Base-by-base conservation (phyloP, 2,113 vertebrate species). In the Otocyon megalotis region DNA sequence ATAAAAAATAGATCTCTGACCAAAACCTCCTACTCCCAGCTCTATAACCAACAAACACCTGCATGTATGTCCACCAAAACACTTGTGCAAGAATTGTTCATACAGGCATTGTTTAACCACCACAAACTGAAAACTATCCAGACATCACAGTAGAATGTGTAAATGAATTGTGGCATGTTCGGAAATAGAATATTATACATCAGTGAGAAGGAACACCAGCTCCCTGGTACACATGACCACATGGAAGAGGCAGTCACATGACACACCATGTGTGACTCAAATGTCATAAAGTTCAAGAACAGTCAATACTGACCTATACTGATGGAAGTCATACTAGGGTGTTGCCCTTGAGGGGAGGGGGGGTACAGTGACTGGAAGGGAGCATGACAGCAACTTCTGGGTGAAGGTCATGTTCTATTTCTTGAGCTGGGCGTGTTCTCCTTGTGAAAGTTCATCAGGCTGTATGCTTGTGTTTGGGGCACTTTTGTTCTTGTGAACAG, bases 171-270 rank as follows among this genome's bases (percentile, higher is more conserved):
- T 12, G 24, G 79, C 62, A 37, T 4, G 30, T 3, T 32, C 71
- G 11, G 0, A 11, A 35, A 12, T 0, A 10, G 65, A 74, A 60
- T 5, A 1, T 22, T 32, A 5, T 4, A 14, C 20, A 2, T 5
- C 63, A 43, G 13, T 6, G 63, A 79, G 69, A 82, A n/a, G 2
- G 20, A 43, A 11, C 32, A 3, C 63, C 58, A 81, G 88, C 56
- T 32, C 71, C 60, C 50, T 1, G 2, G 63, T 37, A 3, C 30
- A 12, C 17, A 37, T 26, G 24, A 22, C 48, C 90, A 56, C 17
- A 19, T 0, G 22, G 26, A 50, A 2, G 53, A 63, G 30, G 5
- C 43, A 16, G 24, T 54, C 6, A 2, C n/a, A 63, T 28, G 79
- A 28, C 2, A 28, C 2, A 4, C 50, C 43, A 32, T 0, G 0